Percentiles rank a stretch among this genome's conserved stretches.
These are phyloP conservation scores for Corythornis madagascariensis DNA, from an alignment of 2,113 vertebrate genomes.

Conservation along the genomic window DNA sequence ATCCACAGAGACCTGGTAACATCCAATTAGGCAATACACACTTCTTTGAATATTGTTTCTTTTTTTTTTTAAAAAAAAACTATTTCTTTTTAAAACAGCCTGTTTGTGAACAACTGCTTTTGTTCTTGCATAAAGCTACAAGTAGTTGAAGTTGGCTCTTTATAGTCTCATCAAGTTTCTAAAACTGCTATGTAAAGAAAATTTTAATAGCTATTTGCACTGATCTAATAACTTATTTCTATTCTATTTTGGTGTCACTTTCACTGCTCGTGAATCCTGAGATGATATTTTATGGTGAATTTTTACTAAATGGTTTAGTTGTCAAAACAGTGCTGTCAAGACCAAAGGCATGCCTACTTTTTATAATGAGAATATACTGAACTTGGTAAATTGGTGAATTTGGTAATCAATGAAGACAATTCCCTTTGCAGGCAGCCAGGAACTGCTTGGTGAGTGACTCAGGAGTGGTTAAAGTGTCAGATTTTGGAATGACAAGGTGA, in stretches of 20 bases:
- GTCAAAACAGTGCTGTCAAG: too few relatives aligned
- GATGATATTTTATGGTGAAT: too few relatives aligned
- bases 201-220: too few relatives aligned
- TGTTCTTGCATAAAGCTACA: too few relatives aligned
- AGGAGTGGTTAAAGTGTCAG: constrained; percentile 90
- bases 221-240: too few relatives aligned
- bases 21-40: background rate
- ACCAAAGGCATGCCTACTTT: background rate
- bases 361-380: background rate
- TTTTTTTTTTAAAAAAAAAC: background rate
- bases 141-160: background rate
- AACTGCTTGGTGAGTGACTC: constrained; percentile 92
- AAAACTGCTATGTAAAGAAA: too few relatives aligned
- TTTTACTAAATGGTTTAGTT: too few relatives aligned
- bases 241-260: too few relatives aligned
- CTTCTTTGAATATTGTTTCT: background rate
- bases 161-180: too few relatives aligned
- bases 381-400: background rate
- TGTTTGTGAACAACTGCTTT: too few relatives aligned
- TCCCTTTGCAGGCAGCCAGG: constrained; percentile 85
- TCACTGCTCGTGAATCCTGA: too few relatives aligned
- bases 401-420: background rate
- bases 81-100: background rate
- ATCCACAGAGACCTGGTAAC: constrained; percentile 92
- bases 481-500: constrained; percentile 97